Percentiles rank a stretch among this genome's conserved stretches.
Conservation (phyloP, 2,888 invertebrate genomes). For the Serripes groenlandicus region DNA sequence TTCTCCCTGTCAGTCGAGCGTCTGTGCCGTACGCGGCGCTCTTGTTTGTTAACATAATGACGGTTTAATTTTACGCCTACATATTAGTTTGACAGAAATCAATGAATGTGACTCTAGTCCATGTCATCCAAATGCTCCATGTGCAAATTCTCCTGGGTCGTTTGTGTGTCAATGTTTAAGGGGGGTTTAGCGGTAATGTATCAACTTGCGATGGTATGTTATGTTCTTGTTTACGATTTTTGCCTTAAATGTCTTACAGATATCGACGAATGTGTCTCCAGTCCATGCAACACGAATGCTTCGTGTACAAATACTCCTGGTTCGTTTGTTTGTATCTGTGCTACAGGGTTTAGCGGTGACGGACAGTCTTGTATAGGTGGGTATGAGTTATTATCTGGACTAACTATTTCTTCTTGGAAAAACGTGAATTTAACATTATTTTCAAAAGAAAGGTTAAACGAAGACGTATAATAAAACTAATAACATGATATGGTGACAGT, state of each 20-base stretch:
- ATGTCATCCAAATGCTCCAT: neutral
- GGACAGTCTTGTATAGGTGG: neutral
- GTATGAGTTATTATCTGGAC: neutral
- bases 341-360: neutral
- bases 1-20: no score
- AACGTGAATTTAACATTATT: no score
- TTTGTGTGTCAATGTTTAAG: neutral
- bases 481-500: no score
- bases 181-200: neutral
- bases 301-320: constrained; percentile 1
- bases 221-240: neutral
- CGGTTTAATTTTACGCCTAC: neutral
- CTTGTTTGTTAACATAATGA: no score
- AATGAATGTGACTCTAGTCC: neutral
- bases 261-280: neutral
- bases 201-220: neutral
- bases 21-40: no score
- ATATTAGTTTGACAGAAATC: neutral
- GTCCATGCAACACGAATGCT: neutral
- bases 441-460: no score
- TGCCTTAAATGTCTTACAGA: neutral
- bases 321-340: neutral
- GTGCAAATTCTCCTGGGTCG: neutral
- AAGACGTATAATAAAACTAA: no score
- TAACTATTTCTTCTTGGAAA: no score